Evolutionary conservation across 2,113 vertebrate species (phyloP), one percentile per base, ranked within the genome.

Genomic region (Synodontis membranacea): DNA sequence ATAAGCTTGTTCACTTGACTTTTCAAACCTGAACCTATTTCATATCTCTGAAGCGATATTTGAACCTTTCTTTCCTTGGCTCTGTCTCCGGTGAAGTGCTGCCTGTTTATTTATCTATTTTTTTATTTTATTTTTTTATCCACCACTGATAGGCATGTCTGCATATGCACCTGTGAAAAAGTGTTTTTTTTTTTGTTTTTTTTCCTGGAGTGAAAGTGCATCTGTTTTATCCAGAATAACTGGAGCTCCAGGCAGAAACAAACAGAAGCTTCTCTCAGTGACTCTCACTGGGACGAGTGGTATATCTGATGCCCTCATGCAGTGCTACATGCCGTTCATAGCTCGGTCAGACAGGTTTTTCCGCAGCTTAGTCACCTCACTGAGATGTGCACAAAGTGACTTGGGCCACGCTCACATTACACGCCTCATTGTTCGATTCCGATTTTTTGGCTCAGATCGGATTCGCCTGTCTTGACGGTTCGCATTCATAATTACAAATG

Each of bases 281-380:
- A 68, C 46, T n/a, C 60, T 84, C 28, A 64, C 28, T 21, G 12
- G 21, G 50, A 39, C 10, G 7, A 82, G 54, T 39, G 42, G 4
- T 60, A 81, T 25, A 14, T 37, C 12, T 70, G 52, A 76, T 21
- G 25, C 14, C 34, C 39, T 46, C 8, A 28, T 21, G 23, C 8
- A 75, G 54, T 0, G 4, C 72, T 23, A 76, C 52, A 86, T 79
- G 80, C 72, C 86, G 83, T 74, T 83, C 84, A 58, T 75, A 75
- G 25, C 44, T 48, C 44, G 17, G 74, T 48, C 6, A 76, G 44
- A 17, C 74, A 50, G 28, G 74, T 76, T 76, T 76, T 76, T 76
- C 74, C 74, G 50, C 44, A 76, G 46, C 34, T 70, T 25, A 74
- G 70, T 74, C 42, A 11, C 42, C 28, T 5, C 70, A 74, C 14